phyloP scores from a whole-genome alignment of 53 echinoderm and acorn worm species.

The Luidia sarsii region DNA sequence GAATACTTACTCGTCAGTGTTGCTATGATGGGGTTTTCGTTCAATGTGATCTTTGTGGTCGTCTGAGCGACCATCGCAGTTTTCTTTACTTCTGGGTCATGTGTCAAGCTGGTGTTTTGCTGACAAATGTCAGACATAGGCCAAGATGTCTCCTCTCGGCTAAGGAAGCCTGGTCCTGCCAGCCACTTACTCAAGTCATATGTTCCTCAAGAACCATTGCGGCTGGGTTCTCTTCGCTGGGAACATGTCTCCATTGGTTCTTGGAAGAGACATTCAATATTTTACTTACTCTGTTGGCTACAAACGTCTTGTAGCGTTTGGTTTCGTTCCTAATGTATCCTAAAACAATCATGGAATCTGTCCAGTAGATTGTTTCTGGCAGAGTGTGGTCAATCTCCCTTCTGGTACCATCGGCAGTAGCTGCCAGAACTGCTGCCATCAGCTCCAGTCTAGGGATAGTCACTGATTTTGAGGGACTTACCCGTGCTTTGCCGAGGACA shows the following conservation, averaged over 20 bases:
- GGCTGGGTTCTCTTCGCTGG: conserved; percentile 56
- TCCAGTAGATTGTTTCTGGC: conserved; percentile 37
- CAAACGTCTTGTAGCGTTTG: conserved; percentile 50
- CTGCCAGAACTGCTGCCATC: conserved; percentile 38
- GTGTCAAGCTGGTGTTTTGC: not conserved
- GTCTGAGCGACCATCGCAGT: conserved; percentile 3
- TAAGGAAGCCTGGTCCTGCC: conserved; percentile 49
- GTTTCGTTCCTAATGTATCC: conserved; percentile 44
- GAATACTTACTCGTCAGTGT: conserved; percentile 31
- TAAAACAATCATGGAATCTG: conserved; percentile 57
- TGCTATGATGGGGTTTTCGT: not conserved
- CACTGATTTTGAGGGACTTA: conserved; percentile 15
- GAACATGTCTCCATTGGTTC: conserved; percentile 50
- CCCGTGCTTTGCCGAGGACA: conserved; percentile 22
- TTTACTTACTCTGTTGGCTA: conserved; percentile 37
- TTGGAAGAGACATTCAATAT: conserved; percentile 27
- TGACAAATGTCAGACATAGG: conserved; percentile 17
- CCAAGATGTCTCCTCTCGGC: conserved; percentile 40
- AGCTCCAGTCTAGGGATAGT: conserved; percentile 47
- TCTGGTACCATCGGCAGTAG: conserved; percentile 43
- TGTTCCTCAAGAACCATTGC: conserved; percentile 51
- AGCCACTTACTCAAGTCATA: conserved; percentile 33
- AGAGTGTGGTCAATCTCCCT: conserved; percentile 5
- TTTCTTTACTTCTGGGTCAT: conserved; percentile 23
- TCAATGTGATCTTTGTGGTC: not conserved